Evolutionary conservation across 2,888 invertebrate genomes (phyloP), one percentile per base, ranked within the genome.

Genomic region (Eupithecia pulchellata): DNA sequence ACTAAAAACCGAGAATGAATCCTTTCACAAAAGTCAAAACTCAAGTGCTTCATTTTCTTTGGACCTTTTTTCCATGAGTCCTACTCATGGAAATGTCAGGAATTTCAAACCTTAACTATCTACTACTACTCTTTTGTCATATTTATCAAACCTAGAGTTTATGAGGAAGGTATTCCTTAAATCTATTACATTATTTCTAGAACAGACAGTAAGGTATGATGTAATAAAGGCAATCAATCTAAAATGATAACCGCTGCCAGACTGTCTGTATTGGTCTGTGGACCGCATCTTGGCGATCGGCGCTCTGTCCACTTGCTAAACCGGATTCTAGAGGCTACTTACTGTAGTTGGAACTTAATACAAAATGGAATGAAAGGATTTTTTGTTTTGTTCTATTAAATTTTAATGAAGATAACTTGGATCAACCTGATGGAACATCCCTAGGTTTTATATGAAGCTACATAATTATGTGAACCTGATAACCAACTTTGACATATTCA

Each of bases 291-390:
- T 57, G 17, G 57, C 42, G 42, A 29, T 57, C 6, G 57, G 27
- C 17, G 57, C 17, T 4, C 32, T 32, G 60, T n/a, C 29, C 30
- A 30, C 29, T 60, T 32, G 60, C 60, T 32, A 60, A 60, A 60
- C 60, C n/a, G 20, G 60, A 20, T 32, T 32, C n/a, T 17, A 11
- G 20, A 20, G 20, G 11, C 32, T n/a, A 60, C 60, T 32, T 17
- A 60, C 30, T 32, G 4, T n/a, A 60, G 32, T n/a, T n/a, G 17
- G 29, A 5, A 30, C 60, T 52, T 52, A 25, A n/a, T 30, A 32
- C 29, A 32, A 60, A 32, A 60, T 29, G 57, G 6, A 57, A 11
- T 47, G 0, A 20, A 20, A 47, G n/a, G 13, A 14, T 36, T 36
- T 36, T 36, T 14, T 36, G 36, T 14, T 36, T 13, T 36, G 14